Conservation (phyloP, 2,888 invertebrate genomes). For the Drosophila melanosoma region DNA sequence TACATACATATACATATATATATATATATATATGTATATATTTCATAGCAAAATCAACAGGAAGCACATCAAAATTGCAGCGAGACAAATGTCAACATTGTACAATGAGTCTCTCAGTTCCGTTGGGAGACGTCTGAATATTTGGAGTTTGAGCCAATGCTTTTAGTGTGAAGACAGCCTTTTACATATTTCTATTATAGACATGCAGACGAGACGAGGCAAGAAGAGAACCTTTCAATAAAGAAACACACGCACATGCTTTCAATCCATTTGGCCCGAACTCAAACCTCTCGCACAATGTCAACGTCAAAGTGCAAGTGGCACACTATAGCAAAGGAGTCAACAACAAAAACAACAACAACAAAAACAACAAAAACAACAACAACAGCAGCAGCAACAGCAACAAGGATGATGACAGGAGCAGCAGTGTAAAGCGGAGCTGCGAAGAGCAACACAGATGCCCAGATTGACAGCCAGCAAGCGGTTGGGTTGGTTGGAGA, state of each 20-base stretch:
- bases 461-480: constrained; percentile 44
- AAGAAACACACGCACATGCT: constrained; percentile 14
- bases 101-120: not conserved
- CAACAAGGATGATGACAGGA: constrained; percentile 25
- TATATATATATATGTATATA: not conserved
- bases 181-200: constrained; percentile 67
- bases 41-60: not conserved
- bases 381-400: not conserved
- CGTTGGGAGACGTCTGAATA: constrained; percentile 5
- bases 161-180: constrained; percentile 66
- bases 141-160: constrained; percentile 49
- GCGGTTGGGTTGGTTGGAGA: constrained; percentile 21
- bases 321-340: constrained; percentile 67
- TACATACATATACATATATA: accelerated
- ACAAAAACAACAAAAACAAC: constrained; percentile 7
- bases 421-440: constrained; percentile 13
- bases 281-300: constrained; percentile 45
- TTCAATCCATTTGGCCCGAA: constrained; percentile 15
- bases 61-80: not conserved
- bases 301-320: constrained; percentile 81
- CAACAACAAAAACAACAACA: constrained; percentile 36
- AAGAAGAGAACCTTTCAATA: constrained; percentile 56
- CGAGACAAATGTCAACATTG: not conserved
- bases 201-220: constrained; percentile 33
- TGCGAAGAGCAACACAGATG: constrained; percentile 20